Conservation (phyloP, 2,113 vertebrate species). For the Hippolais icterina region DNA sequence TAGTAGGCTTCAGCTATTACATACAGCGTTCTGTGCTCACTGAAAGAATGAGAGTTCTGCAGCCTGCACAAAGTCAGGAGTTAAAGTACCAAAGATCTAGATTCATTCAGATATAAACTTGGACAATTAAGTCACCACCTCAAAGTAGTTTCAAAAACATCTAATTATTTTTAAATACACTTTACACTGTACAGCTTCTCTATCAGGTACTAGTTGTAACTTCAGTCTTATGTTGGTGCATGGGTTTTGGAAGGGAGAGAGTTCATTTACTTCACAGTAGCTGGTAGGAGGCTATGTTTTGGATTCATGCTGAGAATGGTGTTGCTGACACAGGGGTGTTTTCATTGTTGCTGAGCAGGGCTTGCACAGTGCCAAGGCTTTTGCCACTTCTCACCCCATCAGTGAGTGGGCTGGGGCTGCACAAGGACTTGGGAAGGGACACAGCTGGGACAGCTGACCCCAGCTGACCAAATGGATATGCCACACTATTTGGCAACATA, state of each 20-base stretch:
- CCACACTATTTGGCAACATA: not conserved
- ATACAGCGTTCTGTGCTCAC: not conserved
- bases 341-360: not conserved
- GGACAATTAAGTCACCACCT: not conserved
- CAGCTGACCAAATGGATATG: not conserved
- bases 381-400: not conserved
- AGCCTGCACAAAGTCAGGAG: not conserved
- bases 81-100: not conserved
- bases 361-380: not conserved
- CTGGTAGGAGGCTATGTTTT: not conserved
- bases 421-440: not conserved
- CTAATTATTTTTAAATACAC: not conserved
- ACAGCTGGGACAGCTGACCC: not conserved
- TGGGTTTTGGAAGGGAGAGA: not conserved
- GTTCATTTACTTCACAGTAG: not conserved
- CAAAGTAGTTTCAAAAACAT: not conserved
- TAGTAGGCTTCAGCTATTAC: not conserved
- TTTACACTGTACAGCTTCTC: not conserved
- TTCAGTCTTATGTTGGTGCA: not conserved
- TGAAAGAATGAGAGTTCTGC: not conserved
- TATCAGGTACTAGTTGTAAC: not conserved
- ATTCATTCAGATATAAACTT: not conserved
- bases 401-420: accelerated
- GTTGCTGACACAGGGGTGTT: not conserved
- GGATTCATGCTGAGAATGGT: not conserved